These are phyloP conservation scores for Hydrochoerus hydrochaeris DNA, from an alignment of 2,113 vertebrate genomes.

Conservation along the genomic window DNA sequence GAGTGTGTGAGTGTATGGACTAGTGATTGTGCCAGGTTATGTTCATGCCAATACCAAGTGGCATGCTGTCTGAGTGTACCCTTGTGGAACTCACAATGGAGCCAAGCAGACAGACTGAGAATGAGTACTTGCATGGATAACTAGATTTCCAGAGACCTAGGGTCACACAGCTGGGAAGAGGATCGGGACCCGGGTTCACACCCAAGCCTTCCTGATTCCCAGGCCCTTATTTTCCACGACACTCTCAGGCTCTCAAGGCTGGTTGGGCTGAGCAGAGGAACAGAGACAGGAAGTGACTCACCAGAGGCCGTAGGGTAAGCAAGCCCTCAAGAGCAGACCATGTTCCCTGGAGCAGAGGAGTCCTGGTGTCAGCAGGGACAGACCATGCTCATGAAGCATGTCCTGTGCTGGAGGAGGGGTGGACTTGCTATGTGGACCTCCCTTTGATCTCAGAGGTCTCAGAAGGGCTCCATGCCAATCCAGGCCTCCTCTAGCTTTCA, in stretches of 20 bases:
- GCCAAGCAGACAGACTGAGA: not conserved
- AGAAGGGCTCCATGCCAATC: not conserved
- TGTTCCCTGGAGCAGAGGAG: not conserved
- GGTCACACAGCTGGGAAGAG: slow-evolving; percentile 21
- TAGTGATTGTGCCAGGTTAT: rapidly evolving
- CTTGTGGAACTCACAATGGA: rapidly evolving
- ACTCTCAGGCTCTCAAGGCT: not conserved
- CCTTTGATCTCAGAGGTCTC: not conserved
- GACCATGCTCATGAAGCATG: not conserved
- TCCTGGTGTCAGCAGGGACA: not conserved
- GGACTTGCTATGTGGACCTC: not conserved
- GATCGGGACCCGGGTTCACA: not conserved
- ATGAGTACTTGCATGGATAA: not conserved
- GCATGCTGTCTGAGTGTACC: not conserved
- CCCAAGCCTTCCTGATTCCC: not conserved
- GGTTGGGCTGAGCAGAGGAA: not conserved
- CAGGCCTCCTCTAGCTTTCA: not conserved
- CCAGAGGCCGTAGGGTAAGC: not conserved
- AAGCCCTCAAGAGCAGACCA: not conserved
- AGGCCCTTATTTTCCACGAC: slow-evolving; percentile 35
- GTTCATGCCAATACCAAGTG: not conserved
- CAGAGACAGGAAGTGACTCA: not conserved
- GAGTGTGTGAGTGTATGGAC: rapidly evolving
- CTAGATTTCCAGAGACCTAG: not conserved
- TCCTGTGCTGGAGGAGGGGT: not conserved